phyloP scores from a whole-genome alignment of 2,113 vertebrate species.

The Sciurus niger region DNA sequence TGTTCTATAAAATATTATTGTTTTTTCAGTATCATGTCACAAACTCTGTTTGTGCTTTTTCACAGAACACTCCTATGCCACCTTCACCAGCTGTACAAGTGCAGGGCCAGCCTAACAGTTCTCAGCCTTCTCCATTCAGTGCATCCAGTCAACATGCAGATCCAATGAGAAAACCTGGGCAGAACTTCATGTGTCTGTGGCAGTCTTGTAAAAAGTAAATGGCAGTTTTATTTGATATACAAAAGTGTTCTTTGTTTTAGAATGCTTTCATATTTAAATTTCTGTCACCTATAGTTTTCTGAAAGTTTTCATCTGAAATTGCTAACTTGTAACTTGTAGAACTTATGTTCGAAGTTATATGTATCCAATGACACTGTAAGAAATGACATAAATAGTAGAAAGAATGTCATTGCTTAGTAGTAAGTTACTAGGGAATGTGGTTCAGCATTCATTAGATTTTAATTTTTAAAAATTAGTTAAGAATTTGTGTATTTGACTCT shows the following conservation, averaged over 20 bases:
- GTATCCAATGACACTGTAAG: neutral
- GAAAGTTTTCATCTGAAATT: slow-evolving; percentile 63
- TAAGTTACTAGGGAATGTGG: neutral
- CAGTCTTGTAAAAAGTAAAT: slow-evolving; percentile 98
- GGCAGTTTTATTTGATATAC: slow-evolving; percentile 80
- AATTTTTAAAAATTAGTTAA: slow-evolving; percentile 18
- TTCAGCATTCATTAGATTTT: slow-evolving; percentile 5
- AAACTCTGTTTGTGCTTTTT: slow-evolving; percentile 80
- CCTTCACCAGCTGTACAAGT: slow-evolving; percentile 91
- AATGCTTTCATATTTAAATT: slow-evolving; percentile 67
- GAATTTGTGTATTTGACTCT: neutral
- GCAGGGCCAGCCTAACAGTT: slow-evolving; percentile 90
- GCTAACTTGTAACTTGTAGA: neutral
- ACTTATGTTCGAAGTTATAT: neutral
- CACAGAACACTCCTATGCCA: slow-evolving; percentile 90
- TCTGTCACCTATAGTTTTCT: slow-evolving; percentile 20
- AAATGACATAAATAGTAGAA: neutral
- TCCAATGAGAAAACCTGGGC: slow-evolving; percentile 95
- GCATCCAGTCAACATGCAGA: slow-evolving; percentile 91
- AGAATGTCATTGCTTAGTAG: neutral
- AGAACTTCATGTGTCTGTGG: slow-evolving; percentile 99
- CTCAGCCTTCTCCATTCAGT: slow-evolving; percentile 90
- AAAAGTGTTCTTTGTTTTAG: slow-evolving; percentile 66
- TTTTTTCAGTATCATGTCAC: slow-evolving; percentile 68
- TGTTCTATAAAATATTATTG: slow-evolving; percentile 46